These are phyloP conservation scores for Cephus sareptanus DNA, from an alignment of 2,888 invertebrate genomes.

Conservation along the genomic window DNA sequence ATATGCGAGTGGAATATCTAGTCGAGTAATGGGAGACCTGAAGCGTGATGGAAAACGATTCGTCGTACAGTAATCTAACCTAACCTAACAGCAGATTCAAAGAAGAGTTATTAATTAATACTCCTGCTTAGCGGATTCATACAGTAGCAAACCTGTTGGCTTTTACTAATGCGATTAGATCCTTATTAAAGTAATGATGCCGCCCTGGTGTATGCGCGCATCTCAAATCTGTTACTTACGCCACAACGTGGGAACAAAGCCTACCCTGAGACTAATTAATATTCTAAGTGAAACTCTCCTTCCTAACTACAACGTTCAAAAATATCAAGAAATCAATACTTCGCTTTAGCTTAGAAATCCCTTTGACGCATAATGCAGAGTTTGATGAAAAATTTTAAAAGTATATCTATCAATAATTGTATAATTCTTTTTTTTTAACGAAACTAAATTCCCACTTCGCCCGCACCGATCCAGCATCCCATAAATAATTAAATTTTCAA, in stretches of 20 bases:
- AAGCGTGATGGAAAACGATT: neutral
- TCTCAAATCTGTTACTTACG: neutral
- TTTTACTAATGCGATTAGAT: neutral
- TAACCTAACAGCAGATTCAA: neutral
- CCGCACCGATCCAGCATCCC: too few species aligned
- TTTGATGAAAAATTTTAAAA: too few species aligned
- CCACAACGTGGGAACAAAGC: neutral
- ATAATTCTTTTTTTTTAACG: too few species aligned
- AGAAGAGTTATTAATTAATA: neutral
- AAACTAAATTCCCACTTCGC: too few species aligned
- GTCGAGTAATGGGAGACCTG: neutral
- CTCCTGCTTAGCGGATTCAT: neutral
- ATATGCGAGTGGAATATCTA: neutral
- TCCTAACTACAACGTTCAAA: too few species aligned
- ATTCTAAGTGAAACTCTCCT: neutral
- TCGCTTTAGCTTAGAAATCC: too few species aligned
- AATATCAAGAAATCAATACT: too few species aligned
- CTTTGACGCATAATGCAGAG: too few species aligned
- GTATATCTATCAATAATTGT: too few species aligned
- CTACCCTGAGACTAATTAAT: neutral
- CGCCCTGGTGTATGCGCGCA: neutral
- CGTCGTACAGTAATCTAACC: neutral
- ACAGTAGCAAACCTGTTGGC: neutral
- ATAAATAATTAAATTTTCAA: too few species aligned
- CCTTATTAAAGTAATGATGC: neutral